Base-by-base conservation (phyloP, 2,113 vertebrate genomes). In the Zosterops hypoxanthus region DNA sequence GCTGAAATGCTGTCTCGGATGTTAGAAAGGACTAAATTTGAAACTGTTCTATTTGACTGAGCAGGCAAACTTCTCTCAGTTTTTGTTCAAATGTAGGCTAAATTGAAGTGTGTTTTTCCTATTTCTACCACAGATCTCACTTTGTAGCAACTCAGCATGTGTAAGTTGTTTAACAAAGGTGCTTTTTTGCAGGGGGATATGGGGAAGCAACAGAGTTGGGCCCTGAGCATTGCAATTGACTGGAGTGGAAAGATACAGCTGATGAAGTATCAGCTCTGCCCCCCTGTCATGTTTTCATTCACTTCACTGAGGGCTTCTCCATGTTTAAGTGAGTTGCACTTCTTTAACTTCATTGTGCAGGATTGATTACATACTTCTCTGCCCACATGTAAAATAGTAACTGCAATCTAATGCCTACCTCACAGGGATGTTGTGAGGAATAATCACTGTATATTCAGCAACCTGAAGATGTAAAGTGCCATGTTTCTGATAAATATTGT, bases 391-490 rank as follows among this genome's bases (percentile, higher is more conserved):
- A 61, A 75, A 17, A 73, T 44, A 55, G 64, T 86, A 82, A 78
- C 60, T 70, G 39, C 56, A 81, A 2, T 71, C 52, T 80, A 88
- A 83, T 49, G 82, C 82, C 66, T 94, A 80, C 76, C 95, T 94
- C 82, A 92, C 93, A 90, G 88, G 88, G 79, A 22, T 83, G 85
- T 90, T 96, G 94, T 94, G 96, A 92, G 94, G 94, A 69, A 44
- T 88, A 92, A 91, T 94, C 73, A 41, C 59, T 88, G 89, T 95
- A 50, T 72, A 60, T 87, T 95, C 34, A 34, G 87, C 59, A 22
- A 87, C 72, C 88, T 88, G 68, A 63, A 87, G 75, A 93, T 77
- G 75, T 86, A 75, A 94, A 96, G 85, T 96, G 93, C 92, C 88
- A 81, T 64, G 63, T 94, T 96, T 83, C 85, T 81, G 76, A 47